These are phyloP conservation scores for Epinephelus coioides DNA, from an alignment of 2,797 vertebrate species.

Conservation along the genomic window DNA sequence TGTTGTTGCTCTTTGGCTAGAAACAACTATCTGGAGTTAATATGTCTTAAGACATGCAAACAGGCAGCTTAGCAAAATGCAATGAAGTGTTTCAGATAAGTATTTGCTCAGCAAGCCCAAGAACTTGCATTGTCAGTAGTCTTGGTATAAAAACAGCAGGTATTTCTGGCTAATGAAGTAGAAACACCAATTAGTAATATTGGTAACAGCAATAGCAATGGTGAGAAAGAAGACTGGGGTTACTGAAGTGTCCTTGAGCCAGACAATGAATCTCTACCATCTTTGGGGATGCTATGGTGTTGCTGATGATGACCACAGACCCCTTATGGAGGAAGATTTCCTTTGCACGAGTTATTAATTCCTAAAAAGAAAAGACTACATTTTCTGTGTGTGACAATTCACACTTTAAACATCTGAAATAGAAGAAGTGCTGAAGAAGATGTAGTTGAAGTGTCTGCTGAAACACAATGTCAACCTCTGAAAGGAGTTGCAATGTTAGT, in stretches of 20 bases:
- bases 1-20: constrained; percentile 27
- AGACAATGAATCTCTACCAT: background rate
- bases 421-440: no score
- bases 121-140: background rate
- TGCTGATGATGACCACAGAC: no score
- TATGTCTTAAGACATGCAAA: constrained; percentile 43
- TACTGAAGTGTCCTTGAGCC: background rate
- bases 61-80: constrained; percentile 13
- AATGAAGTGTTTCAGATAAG: background rate
- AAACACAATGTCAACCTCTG: no score
- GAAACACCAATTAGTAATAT: background rate
- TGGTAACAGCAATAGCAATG: background rate
- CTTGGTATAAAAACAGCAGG: background rate
- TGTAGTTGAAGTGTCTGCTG: no score
- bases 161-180: background rate
- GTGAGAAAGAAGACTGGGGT: background rate
- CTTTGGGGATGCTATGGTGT: background rate
- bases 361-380: no score
- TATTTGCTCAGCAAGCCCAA: background rate
- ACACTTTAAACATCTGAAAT: no score
- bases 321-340: no score
- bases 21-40: constrained; percentile 39
- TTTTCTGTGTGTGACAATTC: no score
- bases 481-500: no score
- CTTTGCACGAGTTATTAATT: no score